These are phyloP conservation scores for Lapara coniferarum DNA, from an alignment of 2,888 invertebrate genomes.

Conservation along the genomic window DNA sequence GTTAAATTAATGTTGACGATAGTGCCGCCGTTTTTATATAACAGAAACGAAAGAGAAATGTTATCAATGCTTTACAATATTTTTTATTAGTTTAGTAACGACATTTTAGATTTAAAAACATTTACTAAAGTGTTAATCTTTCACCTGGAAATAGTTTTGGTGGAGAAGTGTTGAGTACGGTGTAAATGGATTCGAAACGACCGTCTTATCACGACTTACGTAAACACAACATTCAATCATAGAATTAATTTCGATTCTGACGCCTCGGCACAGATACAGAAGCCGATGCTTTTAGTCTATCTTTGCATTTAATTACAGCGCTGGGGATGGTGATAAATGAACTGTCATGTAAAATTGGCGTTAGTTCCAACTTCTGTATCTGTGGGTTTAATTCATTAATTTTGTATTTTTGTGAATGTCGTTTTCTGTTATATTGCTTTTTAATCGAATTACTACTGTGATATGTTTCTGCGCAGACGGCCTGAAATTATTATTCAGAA, in stretches of 20 bases:
- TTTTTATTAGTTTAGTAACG: slow-evolving; percentile 41
- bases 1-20: slow-evolving; percentile 63
- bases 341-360: slow-evolving; percentile 55
- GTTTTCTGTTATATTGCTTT: neutral
- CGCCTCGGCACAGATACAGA: slow-evolving; percentile 72
- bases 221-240: slow-evolving; percentile 70
- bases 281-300: slow-evolving; percentile 78
- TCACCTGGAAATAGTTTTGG: slow-evolving; percentile 38
- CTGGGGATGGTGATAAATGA: slow-evolving; percentile 68
- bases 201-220: slow-evolving; percentile 57
- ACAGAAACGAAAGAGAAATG: slow-evolving; percentile 41
- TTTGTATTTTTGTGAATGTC: no score
- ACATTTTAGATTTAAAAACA: slow-evolving; percentile 38
- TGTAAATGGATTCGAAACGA: slow-evolving; percentile 48
- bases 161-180: slow-evolving; percentile 32
- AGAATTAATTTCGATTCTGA: slow-evolving; percentile 77
- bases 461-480: no score
- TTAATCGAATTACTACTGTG: neutral
- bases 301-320: slow-evolving; percentile 63
- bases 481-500: no score
- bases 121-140: slow-evolving; percentile 38
- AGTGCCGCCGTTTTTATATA: slow-evolving; percentile 49
- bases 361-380: neutral
- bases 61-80: slow-evolving; percentile 41
- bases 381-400: no score